Conservation (phyloP, 2,113 vertebrate species). For the Baryphthengus martii region DNA sequence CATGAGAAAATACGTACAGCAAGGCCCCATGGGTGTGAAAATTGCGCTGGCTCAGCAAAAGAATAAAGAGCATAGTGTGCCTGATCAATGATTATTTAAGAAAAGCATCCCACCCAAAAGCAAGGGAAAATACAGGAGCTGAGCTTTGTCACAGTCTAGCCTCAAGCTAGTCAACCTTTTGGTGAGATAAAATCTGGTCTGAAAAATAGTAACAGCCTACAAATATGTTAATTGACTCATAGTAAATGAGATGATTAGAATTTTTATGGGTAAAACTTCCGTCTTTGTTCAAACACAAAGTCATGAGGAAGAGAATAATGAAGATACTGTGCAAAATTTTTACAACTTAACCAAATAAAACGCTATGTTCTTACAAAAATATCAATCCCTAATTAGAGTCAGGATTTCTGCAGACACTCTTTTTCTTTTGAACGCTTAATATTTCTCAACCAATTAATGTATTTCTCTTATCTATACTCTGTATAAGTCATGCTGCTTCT, state of each 20-base stretch:
- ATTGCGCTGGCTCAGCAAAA: not conserved
- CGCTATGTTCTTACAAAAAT: not conserved
- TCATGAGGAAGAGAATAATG: not conserved
- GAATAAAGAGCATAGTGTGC: slow-evolving; percentile 33
- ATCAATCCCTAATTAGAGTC: not conserved
- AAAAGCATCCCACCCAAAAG: not conserved
- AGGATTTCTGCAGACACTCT: not conserved
- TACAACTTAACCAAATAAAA: not conserved
- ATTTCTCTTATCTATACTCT: not conserved
- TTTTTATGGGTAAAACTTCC: not conserved
- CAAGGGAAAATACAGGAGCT: not conserved
- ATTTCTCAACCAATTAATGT: not conserved
- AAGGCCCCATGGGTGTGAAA: not conserved
- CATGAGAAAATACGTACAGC: not conserved
- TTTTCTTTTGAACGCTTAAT: not conserved
- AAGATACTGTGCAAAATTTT: not conserved
- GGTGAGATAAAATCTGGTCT: slow-evolving; percentile 20
- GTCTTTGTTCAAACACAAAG: not conserved
- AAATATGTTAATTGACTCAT: slow-evolving; percentile 20
- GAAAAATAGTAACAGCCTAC: not conserved
- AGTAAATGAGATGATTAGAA: not conserved
- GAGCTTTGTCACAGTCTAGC: slow-evolving; percentile 24
- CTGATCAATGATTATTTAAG: not conserved
- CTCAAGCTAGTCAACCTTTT: slow-evolving; percentile 9
- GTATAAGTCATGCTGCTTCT: not conserved